A percentile compares a stretch with the other conserved stretches of the same genome.
Evolutionary conservation across 2,797 vertebrate genomes (phyloP).

Genomic region (Poecile montanus): DNA sequence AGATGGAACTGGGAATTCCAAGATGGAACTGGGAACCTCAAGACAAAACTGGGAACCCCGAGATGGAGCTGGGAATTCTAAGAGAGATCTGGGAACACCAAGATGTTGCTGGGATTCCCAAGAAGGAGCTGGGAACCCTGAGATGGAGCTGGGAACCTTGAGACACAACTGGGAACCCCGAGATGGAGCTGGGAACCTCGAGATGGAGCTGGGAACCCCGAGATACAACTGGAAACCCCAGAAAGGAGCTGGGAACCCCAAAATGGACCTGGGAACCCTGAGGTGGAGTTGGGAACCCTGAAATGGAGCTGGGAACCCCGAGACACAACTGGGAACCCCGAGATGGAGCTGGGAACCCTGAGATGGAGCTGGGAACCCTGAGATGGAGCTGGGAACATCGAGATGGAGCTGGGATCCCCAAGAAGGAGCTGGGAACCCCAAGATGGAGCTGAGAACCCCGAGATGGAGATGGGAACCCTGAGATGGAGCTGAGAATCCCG

Average conservation of each 20-base stretch:
- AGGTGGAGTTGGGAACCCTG: accelerated
- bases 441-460: accelerated
- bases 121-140: neutral
- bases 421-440: neutral
- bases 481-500: neutral
- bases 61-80: accelerated
- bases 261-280: accelerated
- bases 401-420: neutral
- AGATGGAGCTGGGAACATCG: neutral
- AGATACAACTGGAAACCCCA: no score
- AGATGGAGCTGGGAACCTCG: neutral
- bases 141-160: neutral
- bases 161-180: accelerated
- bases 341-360: neutral
- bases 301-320: neutral
- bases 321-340: accelerated
- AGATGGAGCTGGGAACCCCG: accelerated
- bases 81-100: accelerated
- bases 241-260: neutral
- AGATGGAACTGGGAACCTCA: accelerated
- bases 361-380: accelerated
- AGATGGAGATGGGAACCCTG: accelerated
- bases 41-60: accelerated
- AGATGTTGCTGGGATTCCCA: neutral
- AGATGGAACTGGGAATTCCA: accelerated